Percentiles rank a stretch among this genome's conserved stretches.
Evolutionary conservation across 2,113 vertebrate species (phyloP).

Genomic region (Mungos mungo): DNA sequence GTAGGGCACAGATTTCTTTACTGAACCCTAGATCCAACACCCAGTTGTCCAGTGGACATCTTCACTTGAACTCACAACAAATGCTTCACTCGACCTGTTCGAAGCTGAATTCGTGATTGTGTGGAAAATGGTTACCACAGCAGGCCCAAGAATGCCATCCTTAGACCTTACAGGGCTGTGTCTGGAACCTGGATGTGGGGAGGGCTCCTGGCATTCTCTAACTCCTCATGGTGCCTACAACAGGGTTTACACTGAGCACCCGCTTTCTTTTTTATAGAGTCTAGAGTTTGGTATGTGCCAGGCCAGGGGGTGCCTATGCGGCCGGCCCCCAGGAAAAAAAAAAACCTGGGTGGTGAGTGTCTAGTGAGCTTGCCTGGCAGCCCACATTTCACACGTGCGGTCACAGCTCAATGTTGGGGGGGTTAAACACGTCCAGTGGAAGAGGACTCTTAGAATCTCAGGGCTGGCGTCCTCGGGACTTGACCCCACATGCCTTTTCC

Average conservation of each 20-base stretch:
- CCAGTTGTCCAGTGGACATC: not conserved
- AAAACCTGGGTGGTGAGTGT: not conserved
- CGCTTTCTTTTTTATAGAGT: not conserved
- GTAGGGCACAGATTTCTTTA: not conserved
- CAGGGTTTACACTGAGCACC: not conserved
- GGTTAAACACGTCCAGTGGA: not conserved
- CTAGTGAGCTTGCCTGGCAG: not conserved
- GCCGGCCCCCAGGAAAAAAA: not conserved
- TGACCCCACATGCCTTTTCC: not conserved
- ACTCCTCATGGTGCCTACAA: not conserved
- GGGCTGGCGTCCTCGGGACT: not conserved
- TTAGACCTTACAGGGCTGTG: not conserved
- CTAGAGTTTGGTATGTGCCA: not conserved
- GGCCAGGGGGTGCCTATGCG: not conserved
- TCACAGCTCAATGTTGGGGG: no score
- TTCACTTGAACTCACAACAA: not conserved
- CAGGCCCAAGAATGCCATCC: not conserved
- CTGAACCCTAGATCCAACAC: not conserved
- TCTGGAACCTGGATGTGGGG: not conserved
- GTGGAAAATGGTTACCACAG: not conserved
- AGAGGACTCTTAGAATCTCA: not conserved
- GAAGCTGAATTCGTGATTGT: not conserved
- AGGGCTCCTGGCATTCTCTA: not conserved
- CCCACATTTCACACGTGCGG: fast-evolving
- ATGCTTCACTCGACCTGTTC: not conserved